Evolutionary conservation across 2,888 invertebrate genomes (phyloP), one percentile per base, ranked within the genome.

Genomic region (Troides oblongomaculatus): DNA sequence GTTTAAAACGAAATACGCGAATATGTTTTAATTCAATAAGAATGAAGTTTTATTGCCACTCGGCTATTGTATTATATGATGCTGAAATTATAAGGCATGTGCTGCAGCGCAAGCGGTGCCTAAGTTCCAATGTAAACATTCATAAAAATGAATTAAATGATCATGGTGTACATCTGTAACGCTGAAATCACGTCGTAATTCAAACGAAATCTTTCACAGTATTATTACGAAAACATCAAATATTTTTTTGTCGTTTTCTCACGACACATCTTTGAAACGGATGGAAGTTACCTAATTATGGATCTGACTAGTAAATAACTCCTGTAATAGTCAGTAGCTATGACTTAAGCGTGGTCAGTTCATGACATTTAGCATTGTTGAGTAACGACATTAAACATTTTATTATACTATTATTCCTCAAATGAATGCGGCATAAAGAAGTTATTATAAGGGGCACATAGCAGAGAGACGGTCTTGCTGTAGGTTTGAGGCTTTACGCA

Each of bases 401-500:
- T 67, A 62, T 56, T 62, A 36, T 21, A 53, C 36, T 14, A 36
- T 50, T 46, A 65, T 21, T 39, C 61, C 30, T 43, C 5, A 43
- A 61, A 61, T 18, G 61, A 43, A 60, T 61, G 62, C 2, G 23
- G 43, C 46, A 21, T 23, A 8, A 58, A n/a, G 58, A 25, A 25
- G n/a, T 59, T 60, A 46, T 5, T 50, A 25, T 18, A 18, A 21
- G 25, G 66, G 17, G 46, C 46, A 12, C 14, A 46, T 46, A 12
- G 12, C 14, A 46, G 12, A 46, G 46, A 46, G 12, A 14, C 12
- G 46, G 21, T 43, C 30, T 43, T 53, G 23, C 12, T 43, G 62
- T 69, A 36, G 18, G 62, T 39, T 36, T 21, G 21, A 62, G 62
- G 25, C 62, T 46, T 69, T 50, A 66, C 23, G 18, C 25, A 62